Evolutionary conservation across 2,113 vertebrate species (phyloP).

Genomic region (Cinclus cinclus): DNA sequence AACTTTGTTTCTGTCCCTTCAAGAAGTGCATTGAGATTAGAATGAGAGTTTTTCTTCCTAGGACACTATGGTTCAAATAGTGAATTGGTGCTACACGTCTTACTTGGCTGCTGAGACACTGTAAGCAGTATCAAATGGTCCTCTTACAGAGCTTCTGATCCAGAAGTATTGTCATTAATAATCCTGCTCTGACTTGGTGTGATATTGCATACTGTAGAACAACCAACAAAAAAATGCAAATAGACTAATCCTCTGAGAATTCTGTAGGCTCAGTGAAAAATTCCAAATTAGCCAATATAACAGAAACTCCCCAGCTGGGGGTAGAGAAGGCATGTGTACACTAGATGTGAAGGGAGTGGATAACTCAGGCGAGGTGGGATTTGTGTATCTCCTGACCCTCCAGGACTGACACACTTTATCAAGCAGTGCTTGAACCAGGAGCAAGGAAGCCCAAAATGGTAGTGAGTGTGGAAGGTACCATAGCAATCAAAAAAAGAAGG

Average conservation of each 20-base stretch:
- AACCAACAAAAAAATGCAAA: not conserved
- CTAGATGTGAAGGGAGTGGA: not conserved
- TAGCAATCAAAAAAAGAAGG: not conserved
- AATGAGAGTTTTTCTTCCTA: not conserved
- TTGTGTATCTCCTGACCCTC: not conserved
- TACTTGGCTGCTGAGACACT: not conserved
- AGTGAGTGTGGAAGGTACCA: not conserved
- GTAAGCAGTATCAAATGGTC: not conserved
- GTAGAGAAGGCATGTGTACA: not conserved
- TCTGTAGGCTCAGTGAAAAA: not conserved
- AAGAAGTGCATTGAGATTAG: not conserved
- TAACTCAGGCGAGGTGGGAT: not conserved
- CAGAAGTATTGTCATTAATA: slow-evolving; percentile 20
- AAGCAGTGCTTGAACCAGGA: not conserved
- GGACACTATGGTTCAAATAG: not conserved
- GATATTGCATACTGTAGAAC: slow-evolving; percentile 21
- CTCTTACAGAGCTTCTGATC: slow-evolving; percentile 24
- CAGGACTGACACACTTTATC: not conserved
- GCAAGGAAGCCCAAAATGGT: not conserved
- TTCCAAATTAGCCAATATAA: not conserved
- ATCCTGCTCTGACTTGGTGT: not conserved
- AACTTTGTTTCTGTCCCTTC: not conserved
- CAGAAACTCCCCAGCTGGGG: not conserved
- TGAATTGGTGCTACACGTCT: not conserved
- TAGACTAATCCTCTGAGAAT: not conserved